Evolutionary conservation across 2,113 vertebrate species (phyloP), one percentile per base, ranked within the genome.

Genomic region (Dunckerocampus dactyliophorus): DNA sequence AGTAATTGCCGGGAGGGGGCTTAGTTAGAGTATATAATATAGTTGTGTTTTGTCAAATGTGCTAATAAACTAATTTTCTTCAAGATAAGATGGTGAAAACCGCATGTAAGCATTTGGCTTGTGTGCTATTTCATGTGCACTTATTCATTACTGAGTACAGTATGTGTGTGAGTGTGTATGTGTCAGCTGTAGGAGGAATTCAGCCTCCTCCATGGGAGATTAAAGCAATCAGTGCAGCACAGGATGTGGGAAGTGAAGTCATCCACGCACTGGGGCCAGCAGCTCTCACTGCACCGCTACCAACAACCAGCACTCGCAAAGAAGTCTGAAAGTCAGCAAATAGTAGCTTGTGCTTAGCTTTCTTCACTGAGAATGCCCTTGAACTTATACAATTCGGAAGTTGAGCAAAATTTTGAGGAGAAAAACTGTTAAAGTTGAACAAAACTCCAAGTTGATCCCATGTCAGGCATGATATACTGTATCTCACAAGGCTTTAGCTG

Each of bases 211-310:
- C 67, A 74, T 34, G 70, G 80, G 81, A 88, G 85, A 87, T 88
- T 80, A 88, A 82, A 86, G 80, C 80, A 85, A 88, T 87, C 84
- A 88, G 58, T 47, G 28, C 80, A 83, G 82, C 80, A 83, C 84
- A 89, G 89, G 88, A 92, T 91, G 88, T 87, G 86, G 88, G 89
- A 83, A 87, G 83, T 90, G 88, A 91, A 79, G 85, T 92, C 88
- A 91, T 86, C 83, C 76, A 77, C 81, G 80, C 81, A 88, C 82
- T 60, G 75, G 72, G 83, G 83, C 75, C 76, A 59, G 63, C 74
- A 72, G 79, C 34, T 73, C 79, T 64, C 73, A 21, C 34, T 22
- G 3, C 73, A 75, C 62, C 55, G 63, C 65, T 76, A 69, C 80
- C 64, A 65, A 55, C 74, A 71, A 65, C 51, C 60, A 17, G 20